Evolutionary conservation across 1,140 invertebrate species (phyloP).

Genomic region (Bombyx mori): DNA sequence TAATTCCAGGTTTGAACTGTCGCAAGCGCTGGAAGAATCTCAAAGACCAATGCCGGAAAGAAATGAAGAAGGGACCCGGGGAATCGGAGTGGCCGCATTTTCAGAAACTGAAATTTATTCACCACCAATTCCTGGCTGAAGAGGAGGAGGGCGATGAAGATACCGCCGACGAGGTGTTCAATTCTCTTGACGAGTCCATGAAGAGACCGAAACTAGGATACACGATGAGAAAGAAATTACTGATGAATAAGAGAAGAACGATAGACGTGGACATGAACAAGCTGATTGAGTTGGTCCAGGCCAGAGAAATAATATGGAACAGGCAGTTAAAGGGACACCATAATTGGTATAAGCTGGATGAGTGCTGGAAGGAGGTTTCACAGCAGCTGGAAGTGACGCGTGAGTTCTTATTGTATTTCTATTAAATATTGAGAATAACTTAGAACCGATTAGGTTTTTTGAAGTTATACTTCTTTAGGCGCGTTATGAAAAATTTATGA

Average conservation of each 20-base stretch:
- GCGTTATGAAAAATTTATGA: neutral
- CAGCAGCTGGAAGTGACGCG: conserved; percentile 51
- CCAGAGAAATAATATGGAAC: conserved; percentile 59
- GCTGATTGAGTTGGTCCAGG: conserved; percentile 48
- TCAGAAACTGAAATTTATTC: conserved; percentile 54
- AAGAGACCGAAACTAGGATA: conserved; percentile 57
- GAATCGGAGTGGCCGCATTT: conserved; percentile 63
- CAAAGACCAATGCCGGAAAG: conserved; percentile 64
- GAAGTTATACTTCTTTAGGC: no score
- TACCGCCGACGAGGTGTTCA: conserved; percentile 51
- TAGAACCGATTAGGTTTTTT: neutral
- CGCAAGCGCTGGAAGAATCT: conserved; percentile 65
- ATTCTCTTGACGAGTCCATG: conserved; percentile 52
- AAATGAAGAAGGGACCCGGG: conserved; percentile 54
- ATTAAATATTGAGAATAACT: neutral
- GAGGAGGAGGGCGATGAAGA: conserved; percentile 56
- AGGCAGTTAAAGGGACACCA: conserved; percentile 58
- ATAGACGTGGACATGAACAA: conserved; percentile 63
- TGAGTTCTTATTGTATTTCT: conserved; percentile 29
- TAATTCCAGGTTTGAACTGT: conserved; percentile 55
- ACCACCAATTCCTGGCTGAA: conserved; percentile 56
- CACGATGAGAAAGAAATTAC: conserved; percentile 58
- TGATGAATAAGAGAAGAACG: conserved; percentile 54
- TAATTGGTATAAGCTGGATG: conserved; percentile 62
- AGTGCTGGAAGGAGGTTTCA: conserved; percentile 61